A percentile compares a stretch with the other conserved stretches of the same genome.
Conservation (phyloP, 2,888 invertebrate species). For the Pantelozetes paolii region DNA sequence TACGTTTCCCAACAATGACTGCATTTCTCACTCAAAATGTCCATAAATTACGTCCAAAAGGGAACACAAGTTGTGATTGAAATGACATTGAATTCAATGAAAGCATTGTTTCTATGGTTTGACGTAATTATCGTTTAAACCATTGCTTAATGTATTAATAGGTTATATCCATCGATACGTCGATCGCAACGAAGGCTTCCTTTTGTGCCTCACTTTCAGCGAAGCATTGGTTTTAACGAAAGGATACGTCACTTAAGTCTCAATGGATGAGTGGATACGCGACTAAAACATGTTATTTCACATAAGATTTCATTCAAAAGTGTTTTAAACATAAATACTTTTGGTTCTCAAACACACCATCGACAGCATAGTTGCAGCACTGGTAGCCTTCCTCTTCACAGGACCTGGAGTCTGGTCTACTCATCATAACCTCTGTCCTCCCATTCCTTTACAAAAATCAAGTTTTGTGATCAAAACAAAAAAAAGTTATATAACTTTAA, state of each 20-base stretch:
- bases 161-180: neutral
- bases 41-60: neutral
- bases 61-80: neutral
- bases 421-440: too few relatives aligned
- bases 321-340: neutral
- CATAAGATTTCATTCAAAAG: constrained; percentile 8
- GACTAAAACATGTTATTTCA: constrained; percentile 7
- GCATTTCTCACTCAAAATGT: too few relatives aligned
- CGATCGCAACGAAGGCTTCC: neutral
- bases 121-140: neutral
- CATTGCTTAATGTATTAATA: neutral
- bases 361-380: too few relatives aligned
- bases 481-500: neutral
- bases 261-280: neutral
- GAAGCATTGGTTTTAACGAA: neutral
- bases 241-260: neutral
- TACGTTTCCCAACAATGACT: neutral
- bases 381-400: too few relatives aligned
- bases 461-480: too few relatives aligned
- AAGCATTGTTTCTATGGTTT: too few relatives aligned
- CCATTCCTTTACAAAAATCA: too few relatives aligned
- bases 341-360: too few relatives aligned
- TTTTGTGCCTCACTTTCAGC: neutral
- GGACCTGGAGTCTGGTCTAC: too few relatives aligned
- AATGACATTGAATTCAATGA: too few relatives aligned